Evolutionary conservation across 2,797 vertebrate species (phyloP), one percentile per base, ranked within the genome.

Genomic region (Erpetoichthys calabaricus): DNA sequence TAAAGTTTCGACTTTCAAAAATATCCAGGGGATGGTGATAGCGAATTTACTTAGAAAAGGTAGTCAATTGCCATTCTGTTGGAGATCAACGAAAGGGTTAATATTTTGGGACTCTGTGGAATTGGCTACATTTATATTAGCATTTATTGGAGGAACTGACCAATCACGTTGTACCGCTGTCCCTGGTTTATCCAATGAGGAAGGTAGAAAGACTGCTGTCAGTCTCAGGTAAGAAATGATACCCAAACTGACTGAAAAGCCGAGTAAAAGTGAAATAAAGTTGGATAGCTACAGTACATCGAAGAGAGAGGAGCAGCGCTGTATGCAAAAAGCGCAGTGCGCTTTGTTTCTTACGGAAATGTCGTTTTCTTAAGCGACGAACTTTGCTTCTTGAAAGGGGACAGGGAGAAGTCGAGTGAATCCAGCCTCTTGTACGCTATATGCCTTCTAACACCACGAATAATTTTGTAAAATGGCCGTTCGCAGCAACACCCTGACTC

Each of bases 401-500:
- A 25, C 25, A 25, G 25, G 25, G 25, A 25, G 25, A 25, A 25
- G 25, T 25, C 25, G 25, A 25, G 25, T 25, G 25, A 25, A 25
- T 25, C 25, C 25, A 25, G 25, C 25, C 25, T 25, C 25, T 25
- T 25, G 25, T 25, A 25, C 25, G 25, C 25, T 25, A 25, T 25
- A 25, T 25, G 25, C 25, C 25, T 25, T 25, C 25, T 25, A 25
- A 25, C 25, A 25, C 25, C 25, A 25, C 25, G 25, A 25, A 25
- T 25, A 25, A 25, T 25, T 25, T 25, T 25, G 25, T 59, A 80
- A 80, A 66, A 97, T 97, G 94, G 91, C 92, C 63, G 83, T 92
- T 67, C 91, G 91, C 68, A 80, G 84, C 69, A 78, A 72, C 79
- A 79, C 90, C 66, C 78, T 94, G 71, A 92, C 91, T 83, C 91